A percentile compares a stretch with the other conserved stretches of the same genome.
Evolutionary conservation across 2,113 vertebrate genomes (phyloP).

Genomic region (Apeltes quadracus): DNA sequence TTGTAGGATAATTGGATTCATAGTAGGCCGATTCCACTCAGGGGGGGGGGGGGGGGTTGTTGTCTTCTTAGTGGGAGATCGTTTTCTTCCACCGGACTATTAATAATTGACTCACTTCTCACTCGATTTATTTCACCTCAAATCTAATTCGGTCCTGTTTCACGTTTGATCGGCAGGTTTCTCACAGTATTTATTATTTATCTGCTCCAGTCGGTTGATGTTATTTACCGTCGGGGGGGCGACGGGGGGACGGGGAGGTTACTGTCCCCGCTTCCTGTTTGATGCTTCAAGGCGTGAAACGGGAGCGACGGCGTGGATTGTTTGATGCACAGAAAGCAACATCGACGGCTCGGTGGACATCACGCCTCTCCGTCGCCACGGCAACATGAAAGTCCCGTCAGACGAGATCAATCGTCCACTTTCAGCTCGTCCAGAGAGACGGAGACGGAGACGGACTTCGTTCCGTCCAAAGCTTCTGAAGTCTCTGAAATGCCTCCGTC

Average conservation of each 20-base stretch:
- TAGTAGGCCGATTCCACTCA: conserved; percentile 72
- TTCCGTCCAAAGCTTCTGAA: no score
- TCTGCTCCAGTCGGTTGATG: conserved; percentile 50
- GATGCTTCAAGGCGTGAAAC: conserved; percentile 62
- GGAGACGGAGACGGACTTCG: no score
- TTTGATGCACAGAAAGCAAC: conserved; percentile 62
- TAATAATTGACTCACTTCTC: conserved; percentile 74
- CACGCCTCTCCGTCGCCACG: conserved; percentile 33
- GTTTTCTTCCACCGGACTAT: conserved; percentile 48
- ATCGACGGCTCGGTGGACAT: conserved; percentile 53
- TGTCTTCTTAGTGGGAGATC: background rate
- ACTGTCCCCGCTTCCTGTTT: conserved; percentile 49
- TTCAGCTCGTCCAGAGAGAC: background rate
- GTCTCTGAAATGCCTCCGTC: no score
- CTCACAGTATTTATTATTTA: background rate
- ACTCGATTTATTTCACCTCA: conserved; percentile 57
- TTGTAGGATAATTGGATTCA: conserved; percentile 81
- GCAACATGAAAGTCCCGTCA: conserved; percentile 43
- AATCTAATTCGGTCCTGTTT: conserved; percentile 61
- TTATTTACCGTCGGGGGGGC: conserved; percentile 57
- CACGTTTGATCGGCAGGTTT: conserved; percentile 51
- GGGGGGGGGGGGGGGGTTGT: conserved; percentile 42
- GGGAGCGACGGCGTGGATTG: conserved; percentile 33
- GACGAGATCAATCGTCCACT: conserved; percentile 28
- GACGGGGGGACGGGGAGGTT: background rate